A percentile compares a stretch with the other conserved stretches of the same genome.
Conservation (phyloP, 2,797 vertebrate species). For the Phataginus tetradactyla region DNA sequence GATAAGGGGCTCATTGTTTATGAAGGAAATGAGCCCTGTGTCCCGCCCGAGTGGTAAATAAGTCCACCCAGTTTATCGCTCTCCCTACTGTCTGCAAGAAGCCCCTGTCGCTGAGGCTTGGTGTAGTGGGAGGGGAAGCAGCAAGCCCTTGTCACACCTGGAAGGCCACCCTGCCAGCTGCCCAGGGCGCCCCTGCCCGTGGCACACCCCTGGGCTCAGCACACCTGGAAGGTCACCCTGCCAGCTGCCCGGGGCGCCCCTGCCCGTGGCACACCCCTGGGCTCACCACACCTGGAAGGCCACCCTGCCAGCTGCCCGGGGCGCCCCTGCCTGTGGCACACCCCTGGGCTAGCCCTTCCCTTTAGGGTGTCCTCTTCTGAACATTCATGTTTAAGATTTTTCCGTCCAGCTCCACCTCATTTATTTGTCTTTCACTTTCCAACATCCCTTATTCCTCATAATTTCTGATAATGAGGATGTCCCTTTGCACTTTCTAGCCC, state of each 20-base stretch:
- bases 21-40: background rate
- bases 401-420: background rate
- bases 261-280: too few relatives aligned
- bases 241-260: too few relatives aligned
- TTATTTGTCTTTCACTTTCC: background rate
- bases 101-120: background rate
- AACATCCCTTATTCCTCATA: background rate
- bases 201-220: background rate
- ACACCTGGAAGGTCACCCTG: background rate
- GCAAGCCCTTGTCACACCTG: background rate
- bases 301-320: too few relatives aligned
- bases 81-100: background rate
- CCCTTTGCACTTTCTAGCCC: background rate
- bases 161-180: too few relatives aligned
- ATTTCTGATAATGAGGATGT: background rate
- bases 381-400: background rate
- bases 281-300: background rate
- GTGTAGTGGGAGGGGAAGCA: too few relatives aligned
- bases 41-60: background rate
- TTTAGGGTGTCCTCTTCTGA: background rate
- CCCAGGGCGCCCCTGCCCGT: too few relatives aligned
- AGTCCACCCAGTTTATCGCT: background rate
- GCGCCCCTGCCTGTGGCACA: too few relatives aligned
- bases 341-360: background rate
- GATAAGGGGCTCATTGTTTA: conserved; percentile 31